Conservation (phyloP, 2,113 vertebrate genomes). For the Anoura caudifer region DNA sequence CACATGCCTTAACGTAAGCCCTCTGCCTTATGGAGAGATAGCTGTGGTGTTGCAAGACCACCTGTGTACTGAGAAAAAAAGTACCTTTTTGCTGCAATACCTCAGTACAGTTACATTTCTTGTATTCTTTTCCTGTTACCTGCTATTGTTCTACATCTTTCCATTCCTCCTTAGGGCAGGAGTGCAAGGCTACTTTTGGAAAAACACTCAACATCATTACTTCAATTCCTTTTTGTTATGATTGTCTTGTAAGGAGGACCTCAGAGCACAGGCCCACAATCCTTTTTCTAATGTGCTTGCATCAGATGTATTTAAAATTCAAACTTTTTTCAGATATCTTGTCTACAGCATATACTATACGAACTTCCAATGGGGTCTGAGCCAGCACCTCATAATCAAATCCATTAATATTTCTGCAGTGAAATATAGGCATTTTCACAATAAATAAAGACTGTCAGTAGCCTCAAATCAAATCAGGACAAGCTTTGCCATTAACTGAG, state of each 20-base stretch:
- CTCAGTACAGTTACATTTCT: neutral
- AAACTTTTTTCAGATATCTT: neutral
- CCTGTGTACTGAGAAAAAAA: neutral
- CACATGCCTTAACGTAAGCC: neutral
- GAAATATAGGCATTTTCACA: neutral
- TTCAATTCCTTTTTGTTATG: neutral
- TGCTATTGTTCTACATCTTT: neutral
- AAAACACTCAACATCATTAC: neutral
- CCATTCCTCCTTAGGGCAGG: neutral
- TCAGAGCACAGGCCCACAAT: neutral
- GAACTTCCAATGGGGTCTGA: neutral
- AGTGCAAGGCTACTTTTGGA: neutral
- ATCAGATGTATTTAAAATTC: neutral
- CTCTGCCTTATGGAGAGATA: neutral
- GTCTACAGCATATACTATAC: neutral
- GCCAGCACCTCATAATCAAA: neutral
- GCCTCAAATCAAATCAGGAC: neutral
- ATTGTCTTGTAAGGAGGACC: neutral
- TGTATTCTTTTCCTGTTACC: neutral
- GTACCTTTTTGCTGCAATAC: neutral
- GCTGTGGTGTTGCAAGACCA: neutral
- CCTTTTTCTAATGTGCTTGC: neutral
- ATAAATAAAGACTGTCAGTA: neutral
- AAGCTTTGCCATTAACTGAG: neutral
- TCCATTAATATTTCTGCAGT: neutral